A percentile compares a stretch with the other conserved stretches of the same genome.
Evolutionary conservation across 2,113 vertebrate species (phyloP).

Genomic region (Dasyornis broadbenti): DNA sequence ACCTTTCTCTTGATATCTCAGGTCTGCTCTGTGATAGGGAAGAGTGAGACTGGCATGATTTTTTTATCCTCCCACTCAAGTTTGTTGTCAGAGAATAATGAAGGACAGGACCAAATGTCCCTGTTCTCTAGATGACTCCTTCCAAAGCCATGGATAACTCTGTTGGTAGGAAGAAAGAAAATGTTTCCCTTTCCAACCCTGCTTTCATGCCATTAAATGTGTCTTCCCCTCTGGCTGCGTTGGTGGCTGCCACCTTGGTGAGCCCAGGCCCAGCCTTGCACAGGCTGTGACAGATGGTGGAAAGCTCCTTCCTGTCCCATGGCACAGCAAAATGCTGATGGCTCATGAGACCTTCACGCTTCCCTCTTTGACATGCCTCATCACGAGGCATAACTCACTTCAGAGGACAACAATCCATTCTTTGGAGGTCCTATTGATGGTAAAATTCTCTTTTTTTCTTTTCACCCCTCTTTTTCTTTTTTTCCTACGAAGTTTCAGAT

Average conservation of each 20-base stretch:
- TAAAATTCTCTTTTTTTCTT: background rate
- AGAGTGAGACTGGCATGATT: background rate
- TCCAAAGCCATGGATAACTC: background rate
- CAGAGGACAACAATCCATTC: background rate
- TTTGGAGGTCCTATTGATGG: background rate
- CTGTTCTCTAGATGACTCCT: background rate
- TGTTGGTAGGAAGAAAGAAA: background rate
- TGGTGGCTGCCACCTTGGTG: background rate
- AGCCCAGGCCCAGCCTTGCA: background rate
- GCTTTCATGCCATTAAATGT: background rate
- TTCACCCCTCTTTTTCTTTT: rapidly evolving
- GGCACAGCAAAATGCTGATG: background rate
- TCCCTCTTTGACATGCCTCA: background rate
- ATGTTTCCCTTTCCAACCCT: background rate
- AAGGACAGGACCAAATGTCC: background rate
- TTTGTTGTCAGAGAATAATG: background rate
- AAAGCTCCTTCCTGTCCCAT: background rate
- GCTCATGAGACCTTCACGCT: background rate
- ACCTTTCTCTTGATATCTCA: background rate
- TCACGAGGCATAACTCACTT: background rate
- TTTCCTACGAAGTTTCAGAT: background rate
- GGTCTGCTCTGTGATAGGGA: background rate
- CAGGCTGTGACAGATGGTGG: background rate
- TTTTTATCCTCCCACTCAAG: background rate
- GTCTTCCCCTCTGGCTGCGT: background rate